Base-by-base conservation (phyloP, 2,888 invertebrate species). In the Acheta domesticus region DNA sequence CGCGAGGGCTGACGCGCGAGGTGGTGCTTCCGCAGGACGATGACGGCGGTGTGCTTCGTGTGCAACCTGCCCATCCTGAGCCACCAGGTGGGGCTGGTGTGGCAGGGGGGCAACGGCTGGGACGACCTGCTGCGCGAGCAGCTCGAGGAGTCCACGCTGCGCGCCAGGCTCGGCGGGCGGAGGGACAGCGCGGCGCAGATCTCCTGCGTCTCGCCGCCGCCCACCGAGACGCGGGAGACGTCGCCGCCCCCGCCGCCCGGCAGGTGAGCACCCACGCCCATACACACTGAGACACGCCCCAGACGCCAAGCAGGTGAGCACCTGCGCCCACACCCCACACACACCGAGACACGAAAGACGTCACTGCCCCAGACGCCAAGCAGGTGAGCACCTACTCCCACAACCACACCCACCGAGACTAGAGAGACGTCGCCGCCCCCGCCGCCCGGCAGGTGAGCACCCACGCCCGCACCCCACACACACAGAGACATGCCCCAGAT, bases 61-160 rank as follows among this genome's bases (percentile, higher is more conserved):
- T 97, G 97, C 93, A 96, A 97, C 89, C 91, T 96, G 86, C 96
- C 97, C 85, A 96, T 97, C 87, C 91, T 96, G 87, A 96, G 95
- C 83, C 96, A 97, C 89, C 97, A 97, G 91, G 96, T 96, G 85
- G 96, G 96, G 77, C 89, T 96, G 87, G 94, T 96, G 86, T 96
- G 96, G 96, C 95, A 95, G 85, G 96, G 96, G 78, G 96, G 95
- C 86, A 96, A 96, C 87, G 96, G 96, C 84, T 96, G 96, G 94
- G 96, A 96, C 92, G 96, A 96, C 87, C 90, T 96, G 84, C 93
- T 96, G 81, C 90, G 96, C 83, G 96, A 95, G 84, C 94, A 94
- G 87, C 91, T 92, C 85, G 95, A 96, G 86, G 96, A 96, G 87
- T 93, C 93, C 76, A 96, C 96, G 48, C 89, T 96, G 83, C 90